Percentiles rank a stretch among this genome's conserved stretches.
Evolutionary conservation across 2,888 invertebrate species (phyloP).

Genomic region (Sminthurides aquaticus): DNA sequence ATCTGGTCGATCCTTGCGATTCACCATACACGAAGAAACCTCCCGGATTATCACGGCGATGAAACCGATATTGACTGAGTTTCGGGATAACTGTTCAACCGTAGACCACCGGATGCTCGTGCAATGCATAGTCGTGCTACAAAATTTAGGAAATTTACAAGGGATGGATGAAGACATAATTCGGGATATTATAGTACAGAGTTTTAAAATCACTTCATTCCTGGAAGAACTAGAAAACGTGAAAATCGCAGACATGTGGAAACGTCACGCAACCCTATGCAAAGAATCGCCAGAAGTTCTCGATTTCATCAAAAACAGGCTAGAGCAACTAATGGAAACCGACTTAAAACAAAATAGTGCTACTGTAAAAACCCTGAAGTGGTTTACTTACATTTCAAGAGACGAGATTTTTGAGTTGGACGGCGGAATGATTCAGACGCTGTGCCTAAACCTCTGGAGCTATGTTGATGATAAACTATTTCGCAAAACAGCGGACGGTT

Average conservation of each 20-base stretch:
- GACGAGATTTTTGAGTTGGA: slow-evolving; percentile 9
- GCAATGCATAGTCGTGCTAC: no score
- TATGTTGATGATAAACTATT: slow-evolving; percentile 16
- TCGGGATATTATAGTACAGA: no score
- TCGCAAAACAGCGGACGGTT: neutral
- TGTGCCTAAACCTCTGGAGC: neutral
- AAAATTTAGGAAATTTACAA: no score
- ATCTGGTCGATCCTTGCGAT: neutral
- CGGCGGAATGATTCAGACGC: neutral
- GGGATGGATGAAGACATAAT: no score
- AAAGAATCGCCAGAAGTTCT: neutral
- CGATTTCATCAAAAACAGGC: neutral
- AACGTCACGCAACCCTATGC: neutral
- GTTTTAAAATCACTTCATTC: no score
- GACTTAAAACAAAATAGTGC: neutral
- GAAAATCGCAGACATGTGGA: neutral
- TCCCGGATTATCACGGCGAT: neutral
- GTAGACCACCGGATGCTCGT: no score
- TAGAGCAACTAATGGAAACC: neutral
- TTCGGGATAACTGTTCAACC: neutral
- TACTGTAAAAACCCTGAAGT: slow-evolving; percentile 3
- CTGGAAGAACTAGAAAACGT: neutral
- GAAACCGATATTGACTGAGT: neutral
- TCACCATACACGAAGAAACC: neutral
- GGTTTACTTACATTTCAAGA: slow-evolving; percentile 5